A percentile compares a stretch with the other conserved stretches of the same genome.
These are phyloP conservation scores for Hyppa rectilinea DNA, from an alignment of 2,888 invertebrate genomes.

Conservation along the genomic window DNA sequence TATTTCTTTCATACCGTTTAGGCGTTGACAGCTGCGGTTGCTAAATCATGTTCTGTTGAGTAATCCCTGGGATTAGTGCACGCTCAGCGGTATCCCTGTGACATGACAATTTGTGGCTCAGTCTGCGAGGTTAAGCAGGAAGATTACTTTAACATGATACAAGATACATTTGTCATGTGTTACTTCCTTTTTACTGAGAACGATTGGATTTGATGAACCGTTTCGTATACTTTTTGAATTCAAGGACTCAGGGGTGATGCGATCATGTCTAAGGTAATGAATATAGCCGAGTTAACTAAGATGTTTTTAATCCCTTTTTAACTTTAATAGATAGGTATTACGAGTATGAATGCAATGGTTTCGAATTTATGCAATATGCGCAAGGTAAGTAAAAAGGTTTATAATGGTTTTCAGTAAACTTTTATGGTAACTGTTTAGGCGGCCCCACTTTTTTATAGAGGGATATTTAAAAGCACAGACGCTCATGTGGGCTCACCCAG, in stretches of 20 bases:
- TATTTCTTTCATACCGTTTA: slow-evolving; percentile 54
- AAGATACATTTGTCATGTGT: slow-evolving; percentile 50
- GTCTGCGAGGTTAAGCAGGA: slow-evolving; percentile 63
- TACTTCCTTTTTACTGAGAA: slow-evolving; percentile 44
- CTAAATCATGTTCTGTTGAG: slow-evolving; percentile 78
- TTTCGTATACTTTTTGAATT: slow-evolving; percentile 4
- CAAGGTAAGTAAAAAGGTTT: too few relatives aligned
- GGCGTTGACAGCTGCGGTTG: slow-evolving; percentile 84
- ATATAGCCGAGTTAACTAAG: not conserved
- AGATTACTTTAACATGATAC: slow-evolving; percentile 49
- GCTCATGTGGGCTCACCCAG: accelerated
- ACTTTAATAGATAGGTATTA: too few relatives aligned
- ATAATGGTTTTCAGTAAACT: too few relatives aligned
- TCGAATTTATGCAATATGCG: not conserved
- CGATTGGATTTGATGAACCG: slow-evolving; percentile 12
- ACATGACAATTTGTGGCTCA: slow-evolving; percentile 77
- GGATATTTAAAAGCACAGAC: not conserved
- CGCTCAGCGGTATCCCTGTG: slow-evolving; percentile 71
- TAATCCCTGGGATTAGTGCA: slow-evolving; percentile 77
- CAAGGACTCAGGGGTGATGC: not conserved
- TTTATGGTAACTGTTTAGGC: too few relatives aligned
- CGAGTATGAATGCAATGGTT: not conserved
- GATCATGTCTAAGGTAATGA: not conserved
- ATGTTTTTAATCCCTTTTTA: not conserved
- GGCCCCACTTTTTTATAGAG: too few relatives aligned